A percentile compares a stretch with the other conserved stretches of the same genome.
Conservation (phyloP, 1,140 invertebrate genomes). For the Bombus fervidus region DNA sequence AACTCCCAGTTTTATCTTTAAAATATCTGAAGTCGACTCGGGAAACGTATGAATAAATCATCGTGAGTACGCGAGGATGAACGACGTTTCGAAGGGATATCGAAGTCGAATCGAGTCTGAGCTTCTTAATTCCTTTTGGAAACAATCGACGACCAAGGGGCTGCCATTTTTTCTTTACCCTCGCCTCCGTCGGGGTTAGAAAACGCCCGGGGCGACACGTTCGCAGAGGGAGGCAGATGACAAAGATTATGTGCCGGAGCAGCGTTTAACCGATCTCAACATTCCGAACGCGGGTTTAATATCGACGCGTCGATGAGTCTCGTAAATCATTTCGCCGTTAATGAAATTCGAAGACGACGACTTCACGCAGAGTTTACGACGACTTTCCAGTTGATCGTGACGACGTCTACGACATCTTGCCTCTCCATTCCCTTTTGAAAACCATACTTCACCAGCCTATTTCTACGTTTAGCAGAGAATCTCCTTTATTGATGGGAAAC, state of each 20-base stretch:
- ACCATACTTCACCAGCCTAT: neutral
- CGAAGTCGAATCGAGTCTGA: neutral
- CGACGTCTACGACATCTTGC: neutral
- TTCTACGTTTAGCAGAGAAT: neutral
- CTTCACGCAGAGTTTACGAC: conserved; percentile 6
- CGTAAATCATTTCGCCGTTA: conserved; percentile 46
- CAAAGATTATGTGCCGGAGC: conserved; percentile 36
- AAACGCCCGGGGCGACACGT: neutral
- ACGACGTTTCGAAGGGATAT: neutral
- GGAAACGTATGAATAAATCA: conserved; percentile 10
- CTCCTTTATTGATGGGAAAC: neutral
- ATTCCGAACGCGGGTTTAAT: conserved; percentile 43
- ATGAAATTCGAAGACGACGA: conserved; percentile 33
- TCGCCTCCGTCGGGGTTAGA: neutral
- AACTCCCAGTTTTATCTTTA: neutral
- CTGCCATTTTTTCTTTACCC: neutral
- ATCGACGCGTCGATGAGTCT: conserved; percentile 42
- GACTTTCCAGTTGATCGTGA: neutral
- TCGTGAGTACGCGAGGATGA: neutral
- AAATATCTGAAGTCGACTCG: neutral
- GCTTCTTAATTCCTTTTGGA: conserved; percentile 36
- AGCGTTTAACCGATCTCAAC: conserved; percentile 37
- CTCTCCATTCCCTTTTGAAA: neutral
- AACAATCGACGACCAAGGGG: conserved; percentile 41
- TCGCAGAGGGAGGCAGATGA: neutral